Percentiles rank a stretch among this genome's conserved stretches.
These are phyloP conservation scores for Oscheius sp. DNA, from an alignment of 2,888 invertebrate genomes.

Conservation along the genomic window DNA sequence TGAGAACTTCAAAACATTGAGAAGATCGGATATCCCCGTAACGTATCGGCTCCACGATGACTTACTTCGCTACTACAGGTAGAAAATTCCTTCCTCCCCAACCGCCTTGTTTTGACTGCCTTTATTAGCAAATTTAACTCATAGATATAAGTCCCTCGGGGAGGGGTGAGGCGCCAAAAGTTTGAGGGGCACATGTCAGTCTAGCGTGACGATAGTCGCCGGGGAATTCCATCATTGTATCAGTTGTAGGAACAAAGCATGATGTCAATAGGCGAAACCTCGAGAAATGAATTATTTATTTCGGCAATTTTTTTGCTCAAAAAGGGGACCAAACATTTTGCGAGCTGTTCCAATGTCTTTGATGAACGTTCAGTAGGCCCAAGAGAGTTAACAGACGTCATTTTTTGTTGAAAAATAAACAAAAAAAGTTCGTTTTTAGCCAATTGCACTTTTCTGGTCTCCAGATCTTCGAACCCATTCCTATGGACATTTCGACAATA, in stretches of 20 bases:
- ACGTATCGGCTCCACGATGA: slow-evolving; percentile 68
- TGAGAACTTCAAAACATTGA: slow-evolving; percentile 61
- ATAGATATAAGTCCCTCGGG: slow-evolving; percentile 9
- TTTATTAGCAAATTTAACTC: slow-evolving; percentile 21
- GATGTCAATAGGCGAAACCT: neutral
- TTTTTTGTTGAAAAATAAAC: too few species aligned
- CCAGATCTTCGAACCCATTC: neutral
- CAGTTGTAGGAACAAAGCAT: slow-evolving; percentile 22
- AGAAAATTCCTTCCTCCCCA: neutral
- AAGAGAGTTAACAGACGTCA: too few species aligned
- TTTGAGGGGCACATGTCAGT: slow-evolving; percentile 29
- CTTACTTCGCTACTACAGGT: slow-evolving; percentile 62
- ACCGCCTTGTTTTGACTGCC: too few species aligned
- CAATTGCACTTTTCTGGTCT: too few species aligned
- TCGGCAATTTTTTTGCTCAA: too few species aligned
- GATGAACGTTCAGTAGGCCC: too few species aligned
- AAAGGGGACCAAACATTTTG: too few species aligned
- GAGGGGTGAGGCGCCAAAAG: slow-evolving; percentile 17
- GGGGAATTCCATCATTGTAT: slow-evolving; percentile 29
- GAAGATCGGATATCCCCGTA: slow-evolving; percentile 66
- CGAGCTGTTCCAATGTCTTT: too few species aligned
- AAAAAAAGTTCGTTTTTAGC: too few species aligned
- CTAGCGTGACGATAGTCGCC: slow-evolving; percentile 22
- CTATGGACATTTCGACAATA: slow-evolving; percentile 13
- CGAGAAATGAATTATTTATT: too few species aligned